These are phyloP conservation scores for Pomacea maculata DNA, from an alignment of 1,140 invertebrate genomes.

Conservation along the genomic window DNA sequence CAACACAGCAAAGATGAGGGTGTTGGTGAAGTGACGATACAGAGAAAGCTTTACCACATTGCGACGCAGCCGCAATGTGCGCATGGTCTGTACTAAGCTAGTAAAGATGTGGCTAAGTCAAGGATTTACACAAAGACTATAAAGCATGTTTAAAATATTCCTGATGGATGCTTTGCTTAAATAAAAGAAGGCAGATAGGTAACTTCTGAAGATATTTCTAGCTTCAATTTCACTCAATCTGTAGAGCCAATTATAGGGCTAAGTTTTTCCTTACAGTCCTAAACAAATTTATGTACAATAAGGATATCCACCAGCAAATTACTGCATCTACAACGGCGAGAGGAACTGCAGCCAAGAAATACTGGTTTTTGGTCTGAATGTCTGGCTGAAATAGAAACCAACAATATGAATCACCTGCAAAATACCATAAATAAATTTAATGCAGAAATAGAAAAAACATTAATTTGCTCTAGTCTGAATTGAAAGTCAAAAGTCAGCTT, in stretches of 20 bases:
- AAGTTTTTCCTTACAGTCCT: too few relatives aligned
- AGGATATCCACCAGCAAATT: slow-evolving; percentile 83
- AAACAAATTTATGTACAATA: slow-evolving; percentile 47
- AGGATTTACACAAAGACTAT: slow-evolving; percentile 32
- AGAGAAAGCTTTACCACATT: slow-evolving; percentile 85
- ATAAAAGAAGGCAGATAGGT: too few relatives aligned
- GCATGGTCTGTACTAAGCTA: slow-evolving; percentile 86
- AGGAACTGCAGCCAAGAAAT: slow-evolving; percentile 79
- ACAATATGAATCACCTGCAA: background rate
- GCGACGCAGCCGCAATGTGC: slow-evolving; percentile 82
- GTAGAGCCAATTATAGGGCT: too few relatives aligned
- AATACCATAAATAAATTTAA: background rate
- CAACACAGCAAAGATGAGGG: slow-evolving; percentile 87
- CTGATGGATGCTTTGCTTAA: too few relatives aligned
- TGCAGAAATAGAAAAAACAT: background rate
- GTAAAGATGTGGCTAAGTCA: slow-evolving; percentile 68
- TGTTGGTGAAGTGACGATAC: slow-evolving; percentile 93
- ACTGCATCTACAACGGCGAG: slow-evolving; percentile 75
- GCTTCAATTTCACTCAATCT: too few relatives aligned
- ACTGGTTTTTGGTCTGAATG: slow-evolving; percentile 64
- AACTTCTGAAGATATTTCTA: too few relatives aligned
- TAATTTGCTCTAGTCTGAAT: too few relatives aligned
- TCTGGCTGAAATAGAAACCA: slow-evolving; percentile 68
- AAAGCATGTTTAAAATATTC: too few relatives aligned
- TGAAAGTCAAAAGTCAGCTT: too few relatives aligned